Evolutionary conservation across 2,888 invertebrate species (phyloP), one percentile per base, ranked within the genome.

Genomic region (Andrena dorsata): DNA sequence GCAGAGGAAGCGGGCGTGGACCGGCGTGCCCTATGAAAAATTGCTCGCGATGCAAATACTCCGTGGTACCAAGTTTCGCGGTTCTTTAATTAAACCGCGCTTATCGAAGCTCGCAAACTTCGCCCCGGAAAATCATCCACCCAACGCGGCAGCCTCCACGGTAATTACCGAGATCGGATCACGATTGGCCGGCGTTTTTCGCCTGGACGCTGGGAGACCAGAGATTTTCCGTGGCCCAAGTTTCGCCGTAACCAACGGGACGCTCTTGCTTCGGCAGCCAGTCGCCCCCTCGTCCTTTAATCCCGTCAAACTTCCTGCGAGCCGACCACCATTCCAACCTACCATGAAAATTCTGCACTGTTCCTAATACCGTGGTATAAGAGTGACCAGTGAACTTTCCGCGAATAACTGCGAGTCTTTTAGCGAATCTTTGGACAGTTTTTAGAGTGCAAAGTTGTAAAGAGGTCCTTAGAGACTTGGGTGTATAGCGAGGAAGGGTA

Each of bases 31-130:
- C 10, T 23, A n/a, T 23, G 64, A 65, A 74, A 74, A 30, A 58
- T 73, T 13, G 30, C 8, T 13, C 20, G 30, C 10, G 13, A 41
- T 41, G 41, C 13, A 20, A 56, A 56, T 56, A n/a, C 53, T 6
- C 28, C 5, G 30, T 23, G 53, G 23, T 20, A 28, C 66, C 49
- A 68, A 76, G 32, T 76, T 76, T 63, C 28, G 16, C 20, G 61
- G 35, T 20, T 35, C 64, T 76, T 73, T 64, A 73, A 76, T 76
- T 73, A 64, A 76, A 64, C 74, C 69, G 23, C 35, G 30, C 71
- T 64, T 64, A 63, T 76, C 76, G 56, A 53, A 63, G 73, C 51
- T 73, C 47, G 23, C 0, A 16, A 64, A 72, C 41, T 76, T 76
- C 23, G 35, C 7, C 30, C 7, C 72, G 60, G 60, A 61, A 76